These are phyloP conservation scores for Lithobates sylvaticus DNA, from an alignment of 2,797 vertebrate species.

Conservation along the genomic window DNA sequence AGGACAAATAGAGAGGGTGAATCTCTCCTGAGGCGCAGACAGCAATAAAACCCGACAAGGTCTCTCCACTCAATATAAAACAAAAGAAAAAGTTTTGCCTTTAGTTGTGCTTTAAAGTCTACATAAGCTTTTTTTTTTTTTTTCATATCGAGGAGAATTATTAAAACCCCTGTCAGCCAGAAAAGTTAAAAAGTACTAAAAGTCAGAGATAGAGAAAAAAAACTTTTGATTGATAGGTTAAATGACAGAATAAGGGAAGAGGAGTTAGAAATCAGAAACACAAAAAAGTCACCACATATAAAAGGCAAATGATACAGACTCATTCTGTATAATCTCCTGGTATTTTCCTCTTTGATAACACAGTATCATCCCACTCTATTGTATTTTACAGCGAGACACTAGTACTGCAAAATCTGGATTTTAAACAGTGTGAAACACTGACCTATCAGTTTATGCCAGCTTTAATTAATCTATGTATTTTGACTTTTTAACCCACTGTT, in stretches of 20 bases:
- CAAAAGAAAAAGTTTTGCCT: no score
- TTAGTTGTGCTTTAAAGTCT: no score
- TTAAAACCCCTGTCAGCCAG: neutral
- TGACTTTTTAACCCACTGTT: slow-evolving; percentile 44
- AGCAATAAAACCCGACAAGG: no score
- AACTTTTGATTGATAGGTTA: slow-evolving; percentile 21
- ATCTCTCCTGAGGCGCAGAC: no score
- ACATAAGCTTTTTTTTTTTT: no score
- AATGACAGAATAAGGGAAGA: neutral
- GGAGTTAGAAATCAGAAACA: neutral
- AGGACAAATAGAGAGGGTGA: no score
- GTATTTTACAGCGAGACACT: neutral
- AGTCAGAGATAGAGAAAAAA: slow-evolving; percentile 6
- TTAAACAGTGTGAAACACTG: neutral
- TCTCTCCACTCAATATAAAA: no score
- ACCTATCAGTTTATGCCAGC: neutral
- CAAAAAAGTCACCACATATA: neutral
- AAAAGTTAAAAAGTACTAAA: neutral
- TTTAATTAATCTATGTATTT: slow-evolving; percentile 1
- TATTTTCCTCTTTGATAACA: slow-evolving; percentile 11
- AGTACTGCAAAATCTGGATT: neutral
- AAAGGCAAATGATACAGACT: slow-evolving; percentile 19
- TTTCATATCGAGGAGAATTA: no score
- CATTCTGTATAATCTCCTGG: neutral
- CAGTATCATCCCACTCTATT: slow-evolving; percentile 3